Evolutionary conservation across 1,140 invertebrate species (phyloP), one percentile per base, ranked within the genome.

Genomic region (Marisa cornuarietis): DNA sequence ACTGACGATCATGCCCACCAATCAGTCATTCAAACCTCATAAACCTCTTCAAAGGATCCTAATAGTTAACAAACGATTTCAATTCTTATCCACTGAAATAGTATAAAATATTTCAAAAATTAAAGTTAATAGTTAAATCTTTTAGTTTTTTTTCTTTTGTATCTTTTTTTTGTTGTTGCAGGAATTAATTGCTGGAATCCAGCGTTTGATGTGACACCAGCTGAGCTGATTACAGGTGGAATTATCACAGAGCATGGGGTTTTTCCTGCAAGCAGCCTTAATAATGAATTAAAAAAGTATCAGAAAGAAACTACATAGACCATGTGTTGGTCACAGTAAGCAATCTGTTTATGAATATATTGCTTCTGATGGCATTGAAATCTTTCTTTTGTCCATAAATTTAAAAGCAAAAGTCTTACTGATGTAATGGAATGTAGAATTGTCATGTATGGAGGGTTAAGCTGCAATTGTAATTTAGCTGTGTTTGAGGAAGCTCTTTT

Each of bases 201-300:
- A 68, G 96, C 97, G 0, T 99, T 99, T 92, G 98, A 99, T 92
- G 95, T 99, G 5, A 99, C 98, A n/a, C 98, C 98, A 26, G 96
- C 96, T 9, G 91, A 94, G 42, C 93, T 99, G 1, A 99, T 99
- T 76, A 96, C 96, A 31, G 92, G 91, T 14, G 96, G 96, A 16
- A 98, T 99, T 81, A 95, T 99, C 22, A 99, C 98, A 20, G 98
- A 99, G 92, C 94, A 94, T 85, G 98, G 98, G 24, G 95, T 97
- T 10, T 97, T 95, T 85, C 89, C 91, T 76, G 95, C 96, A n/a
- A 63, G 78, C 24, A 83, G 90, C 76, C 69, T 91, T 1, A 80
- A 88, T 77, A 61, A 83, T 20, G 79, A 84, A 78, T 63, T 88
- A 14, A 75, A 72, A 22, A 22, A 54, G 18, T 49, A 69, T 42